Base-by-base conservation (phyloP, 1,140 invertebrate species). In the Cotesia chilonis region DNA sequence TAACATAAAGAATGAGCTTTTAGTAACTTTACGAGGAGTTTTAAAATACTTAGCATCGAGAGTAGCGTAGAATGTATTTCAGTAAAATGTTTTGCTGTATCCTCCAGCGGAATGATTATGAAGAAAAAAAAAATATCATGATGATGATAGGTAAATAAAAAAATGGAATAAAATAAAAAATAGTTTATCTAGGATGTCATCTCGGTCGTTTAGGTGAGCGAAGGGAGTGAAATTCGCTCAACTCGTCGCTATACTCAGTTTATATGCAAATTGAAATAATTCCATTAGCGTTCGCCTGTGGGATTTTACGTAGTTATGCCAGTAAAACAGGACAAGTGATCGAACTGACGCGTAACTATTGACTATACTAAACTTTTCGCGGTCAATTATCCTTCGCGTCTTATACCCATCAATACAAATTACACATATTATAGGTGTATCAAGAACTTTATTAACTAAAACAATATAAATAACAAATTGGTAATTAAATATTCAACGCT, bases 191-290 rank as follows among this genome's bases (percentile, higher is more conserved):
- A 17, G 3, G 4, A 61, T 37, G 61, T 71, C 47, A 41, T 59
- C 51, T 47, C 35, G 37, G 37, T 65, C 59, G 61, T 70, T 51
- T 36, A 70, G 37, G 17, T 36, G 55, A 38, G 57, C 55, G 55
- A 14, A n/a, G 61, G 35, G 55, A 72, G 64, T 60, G 10, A 64
- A 36, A 36, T 10, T 68, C 57, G 28, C 54, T 51, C 41, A 47
- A 47, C 41, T 47, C 41, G 41, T 47, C 41, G 41, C 41, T 47
- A 47, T 47, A 47, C 41, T 47, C 41, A 41, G 70, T 74, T 74
- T 74, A 63, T 67, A 74, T 74, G 73, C 64, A 71, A 74, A 74
- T 74, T 35, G 54, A 68, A 68, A 74, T 71, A 74, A 74, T 74
- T 71, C 59, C 65, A 66, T 74, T 74, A 71, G 51, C 64, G 57